Conservation (phyloP, 2,888 invertebrate genomes). For the Dasypogon diadema region DNA sequence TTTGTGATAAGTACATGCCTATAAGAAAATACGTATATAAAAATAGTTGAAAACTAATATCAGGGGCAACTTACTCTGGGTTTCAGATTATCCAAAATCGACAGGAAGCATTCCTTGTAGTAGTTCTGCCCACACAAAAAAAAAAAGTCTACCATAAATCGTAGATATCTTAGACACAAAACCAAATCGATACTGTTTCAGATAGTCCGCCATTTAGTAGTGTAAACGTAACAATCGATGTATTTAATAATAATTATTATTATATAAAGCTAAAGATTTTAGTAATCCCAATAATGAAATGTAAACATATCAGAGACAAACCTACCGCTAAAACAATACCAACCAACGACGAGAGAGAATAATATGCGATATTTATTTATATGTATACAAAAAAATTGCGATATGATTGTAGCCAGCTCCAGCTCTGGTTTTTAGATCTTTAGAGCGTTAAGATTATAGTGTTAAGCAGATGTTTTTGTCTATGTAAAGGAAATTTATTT, state of each 20-base stretch:
- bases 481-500: not conserved
- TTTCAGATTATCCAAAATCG: not conserved
- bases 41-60: not conserved
- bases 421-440: not conserved
- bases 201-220: too few relatives aligned
- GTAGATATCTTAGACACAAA: too few relatives aligned
- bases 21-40: not conserved
- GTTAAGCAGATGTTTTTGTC: not conserved
- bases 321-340: not conserved
- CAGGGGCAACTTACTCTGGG: not conserved
- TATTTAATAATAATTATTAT: not conserved
- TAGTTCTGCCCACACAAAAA: not conserved
- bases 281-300: not conserved
- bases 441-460: too few relatives aligned
- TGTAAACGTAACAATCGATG: not conserved
- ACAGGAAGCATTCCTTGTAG: not conserved
- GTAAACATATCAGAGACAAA: constrained; percentile 37
- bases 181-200: too few relatives aligned
- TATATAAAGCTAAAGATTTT: not conserved
- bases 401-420: constrained; percentile 24
- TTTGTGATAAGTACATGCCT: constrained; percentile 16
- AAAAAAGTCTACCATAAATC: too few relatives aligned
- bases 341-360: not conserved
- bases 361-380: constrained; percentile 1
- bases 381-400: constrained; percentile 2